Evolutionary conservation across 2,113 vertebrate species (phyloP).

Genomic region (Danionella cerebrum): DNA sequence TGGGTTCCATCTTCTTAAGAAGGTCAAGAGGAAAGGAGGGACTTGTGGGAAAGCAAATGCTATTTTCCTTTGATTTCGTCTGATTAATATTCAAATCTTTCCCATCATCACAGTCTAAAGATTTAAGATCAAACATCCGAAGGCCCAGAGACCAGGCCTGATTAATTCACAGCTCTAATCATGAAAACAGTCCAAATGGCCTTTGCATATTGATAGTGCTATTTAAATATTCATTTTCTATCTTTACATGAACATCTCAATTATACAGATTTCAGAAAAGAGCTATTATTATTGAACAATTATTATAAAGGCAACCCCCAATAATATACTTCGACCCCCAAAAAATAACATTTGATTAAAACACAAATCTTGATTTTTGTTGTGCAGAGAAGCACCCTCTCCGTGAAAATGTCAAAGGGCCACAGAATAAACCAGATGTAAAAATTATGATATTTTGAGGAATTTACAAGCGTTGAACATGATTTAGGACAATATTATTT

Average conservation of each 20-base stretch:
- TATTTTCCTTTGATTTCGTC: conserved; percentile 26
- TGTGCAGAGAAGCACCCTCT: too few species aligned
- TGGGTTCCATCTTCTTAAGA: conserved; percentile 24
- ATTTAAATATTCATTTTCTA: conserved; percentile 52
- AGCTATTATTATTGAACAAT: conserved; percentile 24
- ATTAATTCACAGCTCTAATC: conserved; percentile 55
- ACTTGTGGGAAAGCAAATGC: conserved; percentile 38
- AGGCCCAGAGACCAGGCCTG: conserved; percentile 35
- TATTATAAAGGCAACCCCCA: too few species aligned
- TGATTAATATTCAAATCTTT: conserved; percentile 44
- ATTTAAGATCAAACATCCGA: conserved; percentile 42
- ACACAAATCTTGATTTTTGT: too few species aligned
- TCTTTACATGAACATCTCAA: conserved; percentile 49
- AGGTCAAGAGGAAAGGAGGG: conserved; percentile 19
- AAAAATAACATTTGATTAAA: too few species aligned
- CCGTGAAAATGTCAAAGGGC: too few species aligned
- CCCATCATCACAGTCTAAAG: conserved; percentile 44
- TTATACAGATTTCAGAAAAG: conserved; percentile 47
- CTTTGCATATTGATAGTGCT: conserved; percentile 45
- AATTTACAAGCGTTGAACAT: too few species aligned
- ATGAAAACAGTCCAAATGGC: conserved; percentile 53
- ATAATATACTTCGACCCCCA: too few species aligned
- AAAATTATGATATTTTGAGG: too few species aligned
- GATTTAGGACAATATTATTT: too few species aligned
- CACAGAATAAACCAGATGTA: too few species aligned